These are phyloP conservation scores for Ceryle rudis DNA, from an alignment of 2,797 vertebrate genomes.

Conservation along the genomic window DNA sequence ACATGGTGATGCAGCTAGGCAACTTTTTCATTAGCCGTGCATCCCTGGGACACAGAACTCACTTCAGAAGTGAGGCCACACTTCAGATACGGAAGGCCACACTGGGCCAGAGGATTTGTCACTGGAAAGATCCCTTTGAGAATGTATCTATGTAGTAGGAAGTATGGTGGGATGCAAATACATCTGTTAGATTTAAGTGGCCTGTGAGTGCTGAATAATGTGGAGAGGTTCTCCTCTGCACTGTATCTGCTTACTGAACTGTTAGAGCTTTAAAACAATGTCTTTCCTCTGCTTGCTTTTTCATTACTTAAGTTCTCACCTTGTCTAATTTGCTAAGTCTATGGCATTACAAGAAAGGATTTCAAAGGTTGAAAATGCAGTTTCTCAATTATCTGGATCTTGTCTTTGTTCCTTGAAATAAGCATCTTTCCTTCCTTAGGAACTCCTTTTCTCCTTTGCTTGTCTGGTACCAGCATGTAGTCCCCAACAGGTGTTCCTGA, in stretches of 20 bases:
- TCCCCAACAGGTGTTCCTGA: not conserved
- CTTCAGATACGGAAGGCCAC: not conserved
- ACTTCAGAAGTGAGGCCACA: not conserved
- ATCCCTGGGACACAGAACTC: not conserved
- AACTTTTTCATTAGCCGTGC: not conserved
- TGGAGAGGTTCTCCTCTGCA: not conserved
- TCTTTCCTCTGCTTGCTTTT: not conserved
- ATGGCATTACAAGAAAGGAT: not conserved
- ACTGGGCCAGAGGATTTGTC: not conserved
- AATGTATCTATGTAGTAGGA: rapidly evolving
- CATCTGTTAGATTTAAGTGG: not conserved
- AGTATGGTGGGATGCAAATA: not conserved
- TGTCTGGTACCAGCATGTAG: not conserved
- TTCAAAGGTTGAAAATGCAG: not conserved
- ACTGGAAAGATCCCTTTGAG: not conserved
- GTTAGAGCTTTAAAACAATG: not conserved
- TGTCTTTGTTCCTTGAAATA: not conserved
- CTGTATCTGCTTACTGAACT: not conserved
- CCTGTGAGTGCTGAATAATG: not conserved
- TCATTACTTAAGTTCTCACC: not conserved
- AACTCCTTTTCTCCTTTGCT: not conserved
- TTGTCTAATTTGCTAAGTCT: not conserved
- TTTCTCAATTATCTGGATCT: not conserved
- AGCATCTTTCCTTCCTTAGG: not conserved
- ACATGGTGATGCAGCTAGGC: not conserved